Evolutionary conservation across 2,888 invertebrate genomes (phyloP).

Genomic region (Epinotia demarniana): DNA sequence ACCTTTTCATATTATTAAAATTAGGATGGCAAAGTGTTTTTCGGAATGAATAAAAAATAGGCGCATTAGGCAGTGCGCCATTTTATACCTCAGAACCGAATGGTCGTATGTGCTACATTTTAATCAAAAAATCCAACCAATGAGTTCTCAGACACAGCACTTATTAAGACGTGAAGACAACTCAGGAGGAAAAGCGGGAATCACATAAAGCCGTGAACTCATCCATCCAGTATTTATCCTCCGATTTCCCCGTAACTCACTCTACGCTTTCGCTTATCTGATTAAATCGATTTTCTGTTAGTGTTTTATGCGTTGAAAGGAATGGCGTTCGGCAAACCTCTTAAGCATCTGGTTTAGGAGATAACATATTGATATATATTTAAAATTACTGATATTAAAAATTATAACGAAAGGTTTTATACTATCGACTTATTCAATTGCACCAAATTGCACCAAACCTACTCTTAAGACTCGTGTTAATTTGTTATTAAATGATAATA

Average conservation of each 20-base stretch:
- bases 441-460: no score
- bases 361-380: no score
- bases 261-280: conserved; percentile 35
- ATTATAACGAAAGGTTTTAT: no score
- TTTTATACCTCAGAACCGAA: background rate
- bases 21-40: conserved; percentile 26
- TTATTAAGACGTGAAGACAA: conserved; percentile 35
- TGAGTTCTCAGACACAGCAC: background rate
- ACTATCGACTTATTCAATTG: no score
- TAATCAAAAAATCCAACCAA: conserved; percentile 5
- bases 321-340: background rate
- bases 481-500: no score
- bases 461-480: no score
- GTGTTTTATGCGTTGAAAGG: conserved; percentile 11
- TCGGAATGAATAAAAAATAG: conserved; percentile 7
- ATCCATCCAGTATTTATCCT: conserved; percentile 21
- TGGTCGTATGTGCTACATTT: background rate
- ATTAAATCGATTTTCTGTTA: conserved; percentile 35
- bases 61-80: conserved; percentile 4
- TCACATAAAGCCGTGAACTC: conserved; percentile 38
- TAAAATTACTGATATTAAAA: background rate
- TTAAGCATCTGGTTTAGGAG: background rate
- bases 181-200: conserved; percentile 19
- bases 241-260: conserved; percentile 31
- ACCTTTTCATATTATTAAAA: conserved; percentile 33